Evolutionary conservation across 1,140 invertebrate genomes (phyloP).

Genomic region (Hyles vespertilio): DNA sequence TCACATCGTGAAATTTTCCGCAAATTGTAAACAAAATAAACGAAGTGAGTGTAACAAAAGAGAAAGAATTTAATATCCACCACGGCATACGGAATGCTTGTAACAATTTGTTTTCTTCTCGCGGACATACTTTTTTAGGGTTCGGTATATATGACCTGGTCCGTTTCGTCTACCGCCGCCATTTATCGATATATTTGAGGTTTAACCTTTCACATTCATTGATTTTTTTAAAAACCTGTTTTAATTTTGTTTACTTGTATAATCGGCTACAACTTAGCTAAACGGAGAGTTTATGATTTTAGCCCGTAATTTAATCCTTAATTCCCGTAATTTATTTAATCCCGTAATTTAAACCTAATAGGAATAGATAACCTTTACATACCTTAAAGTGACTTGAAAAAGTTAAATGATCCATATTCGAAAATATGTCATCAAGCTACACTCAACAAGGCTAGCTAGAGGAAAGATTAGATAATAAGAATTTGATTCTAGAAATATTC

Average conservation of each 20-base stretch:
- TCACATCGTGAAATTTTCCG: slow-evolving; percentile 32
- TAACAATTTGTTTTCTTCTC: slow-evolving; percentile 56
- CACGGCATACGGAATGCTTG: slow-evolving; percentile 43
- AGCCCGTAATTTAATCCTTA: too few species aligned
- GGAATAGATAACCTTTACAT: too few species aligned
- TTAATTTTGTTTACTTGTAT: too few species aligned
- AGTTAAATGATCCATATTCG: neutral
- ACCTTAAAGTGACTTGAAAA: too few species aligned
- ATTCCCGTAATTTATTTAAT: too few species aligned
- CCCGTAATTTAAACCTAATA: too few species aligned
- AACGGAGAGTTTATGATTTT: too few species aligned
- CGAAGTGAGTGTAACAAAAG: slow-evolving; percentile 44
- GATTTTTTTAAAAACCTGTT: too few species aligned
- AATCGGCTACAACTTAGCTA: too few species aligned
- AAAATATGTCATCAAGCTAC: slow-evolving; percentile 5
- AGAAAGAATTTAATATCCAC: slow-evolving; percentile 63
- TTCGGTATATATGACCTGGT: slow-evolving; percentile 25
- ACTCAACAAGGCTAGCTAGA: slow-evolving; percentile 16
- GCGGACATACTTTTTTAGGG: slow-evolving; percentile 34
- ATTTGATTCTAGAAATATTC: slow-evolving; percentile 29
- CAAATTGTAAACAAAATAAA: slow-evolving; percentile 54
- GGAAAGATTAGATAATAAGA: slow-evolving; percentile 31
- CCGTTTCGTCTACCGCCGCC: slow-evolving; percentile 16
- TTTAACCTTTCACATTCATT: too few species aligned
- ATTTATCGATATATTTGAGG: neutral